These are phyloP conservation scores for Hemibagrus wyckioides DNA, from an alignment of 2,113 vertebrate genomes.

Conservation along the genomic window DNA sequence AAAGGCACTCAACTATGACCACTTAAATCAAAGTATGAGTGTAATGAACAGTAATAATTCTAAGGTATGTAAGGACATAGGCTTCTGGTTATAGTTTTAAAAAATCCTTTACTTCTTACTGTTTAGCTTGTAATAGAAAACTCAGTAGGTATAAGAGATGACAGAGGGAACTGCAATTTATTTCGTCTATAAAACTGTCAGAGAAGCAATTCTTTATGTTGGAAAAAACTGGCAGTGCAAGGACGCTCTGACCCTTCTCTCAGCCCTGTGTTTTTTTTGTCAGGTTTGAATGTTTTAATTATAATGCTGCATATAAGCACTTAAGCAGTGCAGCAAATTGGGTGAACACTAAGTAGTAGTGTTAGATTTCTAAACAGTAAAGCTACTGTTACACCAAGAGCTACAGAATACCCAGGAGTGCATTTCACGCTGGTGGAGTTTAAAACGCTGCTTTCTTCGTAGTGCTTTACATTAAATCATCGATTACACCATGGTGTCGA, in stretches of 20 bases:
- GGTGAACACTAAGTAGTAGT: conserved; percentile 2
- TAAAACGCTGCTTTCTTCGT: not conserved
- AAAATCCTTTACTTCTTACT: not conserved
- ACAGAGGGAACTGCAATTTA: not conserved
- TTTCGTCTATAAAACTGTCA: not conserved
- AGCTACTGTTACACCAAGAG: not conserved
- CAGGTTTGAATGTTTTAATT: conserved; percentile 21
- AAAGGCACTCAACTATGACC: not conserved
- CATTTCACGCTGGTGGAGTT: conserved; percentile 6
- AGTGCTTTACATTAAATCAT: not conserved
- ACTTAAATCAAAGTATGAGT: conserved; percentile 19
- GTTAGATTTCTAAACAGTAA: not conserved
- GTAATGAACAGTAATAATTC: conserved; percentile 1
- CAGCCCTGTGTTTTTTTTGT: not conserved
- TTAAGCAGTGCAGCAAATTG: conserved; percentile 23
- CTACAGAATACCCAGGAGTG: not conserved
- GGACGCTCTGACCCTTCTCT: not conserved
- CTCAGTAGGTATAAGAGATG: not conserved
- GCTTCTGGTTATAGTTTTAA: not conserved
- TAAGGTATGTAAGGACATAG: no score
- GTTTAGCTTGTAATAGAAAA: not conserved
- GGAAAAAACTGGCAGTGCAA: not conserved
- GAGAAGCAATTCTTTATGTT: not conserved
- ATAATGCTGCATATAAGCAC: not conserved
- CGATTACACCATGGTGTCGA: not conserved